Conservation (phyloP, 2,888 invertebrate species). For the Cosmopolites sordidus region DNA sequence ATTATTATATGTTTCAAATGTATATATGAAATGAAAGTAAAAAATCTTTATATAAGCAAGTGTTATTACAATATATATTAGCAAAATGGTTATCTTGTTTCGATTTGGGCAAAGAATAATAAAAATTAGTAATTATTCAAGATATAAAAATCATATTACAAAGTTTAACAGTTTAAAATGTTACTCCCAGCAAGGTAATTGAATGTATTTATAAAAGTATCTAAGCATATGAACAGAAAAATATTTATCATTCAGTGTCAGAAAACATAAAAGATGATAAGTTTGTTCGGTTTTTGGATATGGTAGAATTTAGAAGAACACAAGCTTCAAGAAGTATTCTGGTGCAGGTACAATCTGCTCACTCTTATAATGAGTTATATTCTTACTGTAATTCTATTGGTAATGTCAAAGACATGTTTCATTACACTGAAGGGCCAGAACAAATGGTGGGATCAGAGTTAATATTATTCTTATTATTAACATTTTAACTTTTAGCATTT, state of each 20-base stretch:
- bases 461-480: not conserved
- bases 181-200: slow-evolving; percentile 12
- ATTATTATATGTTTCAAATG: too few relatives aligned
- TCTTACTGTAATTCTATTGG: slow-evolving; percentile 67
- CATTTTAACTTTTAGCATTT: slow-evolving; percentile 58
- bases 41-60: not conserved
- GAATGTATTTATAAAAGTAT: not conserved
- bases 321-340: slow-evolving; percentile 68
- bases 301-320: slow-evolving; percentile 55
- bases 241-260: not conserved
- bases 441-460: slow-evolving; percentile 39
- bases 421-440: slow-evolving; percentile 52
- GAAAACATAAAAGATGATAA: not conserved
- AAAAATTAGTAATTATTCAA: slow-evolving; percentile 2
- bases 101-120: slow-evolving; percentile 9
- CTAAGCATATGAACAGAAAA: not conserved
- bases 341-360: slow-evolving; percentile 70
- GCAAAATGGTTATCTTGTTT: slow-evolving; percentile 7
- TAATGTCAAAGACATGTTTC: slow-evolving; percentile 59
- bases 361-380: slow-evolving; percentile 63
- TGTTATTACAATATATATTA: not conserved
- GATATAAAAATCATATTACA: not conserved
- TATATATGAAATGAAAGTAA: not conserved
- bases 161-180: slow-evolving; percentile 2
- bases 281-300: slow-evolving; percentile 53